Evolutionary conservation across 1,140 invertebrate genomes (phyloP).

Genomic region (Cotesia chilonis): DNA sequence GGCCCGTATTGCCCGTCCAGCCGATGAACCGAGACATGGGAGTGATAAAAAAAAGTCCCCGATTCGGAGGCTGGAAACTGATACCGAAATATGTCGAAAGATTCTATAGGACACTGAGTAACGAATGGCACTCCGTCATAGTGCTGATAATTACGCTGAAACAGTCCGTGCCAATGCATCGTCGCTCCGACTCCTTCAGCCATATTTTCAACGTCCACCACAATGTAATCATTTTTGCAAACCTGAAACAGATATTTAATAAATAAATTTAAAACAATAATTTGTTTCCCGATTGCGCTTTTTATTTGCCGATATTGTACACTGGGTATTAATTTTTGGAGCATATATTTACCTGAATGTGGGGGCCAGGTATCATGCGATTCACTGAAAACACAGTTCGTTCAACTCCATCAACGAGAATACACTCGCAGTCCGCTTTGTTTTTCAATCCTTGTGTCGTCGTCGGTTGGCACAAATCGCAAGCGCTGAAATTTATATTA

Average conservation of each 20-base stretch:
- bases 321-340: neutral
- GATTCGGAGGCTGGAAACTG: constrained; percentile 44
- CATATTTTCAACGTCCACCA: constrained; percentile 64
- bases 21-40: constrained; percentile 53
- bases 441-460: constrained; percentile 49
- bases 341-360: constrained; percentile 60
- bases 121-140: constrained; percentile 70
- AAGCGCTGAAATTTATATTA: constrained; percentile 41
- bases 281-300: neutral
- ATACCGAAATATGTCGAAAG: constrained; percentile 55
- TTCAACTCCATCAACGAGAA: constrained; percentile 68
- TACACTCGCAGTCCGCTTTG: constrained; percentile 67
- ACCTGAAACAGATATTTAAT: constrained; percentile 50
- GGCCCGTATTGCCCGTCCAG: constrained; percentile 47
- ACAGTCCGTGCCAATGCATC: constrained; percentile 54
- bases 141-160: constrained; percentile 51
- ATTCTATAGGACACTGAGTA: constrained; percentile 68
- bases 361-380: constrained; percentile 70
- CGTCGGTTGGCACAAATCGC: constrained; percentile 45
- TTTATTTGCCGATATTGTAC: neutral
- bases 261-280: neutral
- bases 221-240: constrained; percentile 64
- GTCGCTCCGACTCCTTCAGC: constrained; percentile 34
- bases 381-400: constrained; percentile 70
- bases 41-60: constrained; percentile 69